Evolutionary conservation across 2,888 invertebrate genomes (phyloP).

Genomic region (Pseudococcus jackbeardsleyi): DNA sequence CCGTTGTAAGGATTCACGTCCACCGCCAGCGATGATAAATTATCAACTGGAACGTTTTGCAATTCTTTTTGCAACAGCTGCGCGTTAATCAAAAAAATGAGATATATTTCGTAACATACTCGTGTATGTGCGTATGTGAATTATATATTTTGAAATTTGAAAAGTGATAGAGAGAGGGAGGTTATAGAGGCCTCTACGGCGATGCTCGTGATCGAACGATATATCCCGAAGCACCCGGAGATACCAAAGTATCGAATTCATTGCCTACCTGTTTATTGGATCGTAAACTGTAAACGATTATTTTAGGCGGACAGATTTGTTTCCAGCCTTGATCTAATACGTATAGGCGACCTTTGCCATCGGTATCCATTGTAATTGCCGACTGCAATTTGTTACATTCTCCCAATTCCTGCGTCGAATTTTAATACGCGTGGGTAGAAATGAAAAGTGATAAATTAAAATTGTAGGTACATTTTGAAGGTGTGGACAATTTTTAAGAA

Average conservation of each 20-base stretch:
- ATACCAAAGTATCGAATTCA: conserved; percentile 31
- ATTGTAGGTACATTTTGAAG: not conserved
- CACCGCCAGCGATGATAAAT: conserved; percentile 16
- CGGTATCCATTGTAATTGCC: conserved; percentile 70
- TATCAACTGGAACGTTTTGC: not conserved
- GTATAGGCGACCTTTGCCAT: conserved; percentile 71
- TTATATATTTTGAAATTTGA: not conserved
- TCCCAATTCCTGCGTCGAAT: conserved; percentile 64
- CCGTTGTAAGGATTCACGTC: conserved; percentile 69
- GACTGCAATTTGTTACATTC: conserved; percentile 70
- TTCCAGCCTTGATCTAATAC: conserved; percentile 71
- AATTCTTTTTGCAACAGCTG: conserved; percentile 27
- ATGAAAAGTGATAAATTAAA: no score
- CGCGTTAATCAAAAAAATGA: not conserved
- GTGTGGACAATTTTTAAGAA: not conserved
- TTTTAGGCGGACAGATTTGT: conserved; percentile 70
- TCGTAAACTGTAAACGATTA: conserved; percentile 70
- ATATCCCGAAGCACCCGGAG: not conserved
- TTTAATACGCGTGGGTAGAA: not conserved
- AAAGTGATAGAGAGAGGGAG: no score
- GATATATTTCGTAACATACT: not conserved
- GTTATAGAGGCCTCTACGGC: not conserved
- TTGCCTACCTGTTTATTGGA: conserved; percentile 68
- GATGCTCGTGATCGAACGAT: not conserved
- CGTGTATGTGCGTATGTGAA: not conserved